phyloP scores from a whole-genome alignment of 2,888 invertebrate species.

The Lasius fuliginosus region DNA sequence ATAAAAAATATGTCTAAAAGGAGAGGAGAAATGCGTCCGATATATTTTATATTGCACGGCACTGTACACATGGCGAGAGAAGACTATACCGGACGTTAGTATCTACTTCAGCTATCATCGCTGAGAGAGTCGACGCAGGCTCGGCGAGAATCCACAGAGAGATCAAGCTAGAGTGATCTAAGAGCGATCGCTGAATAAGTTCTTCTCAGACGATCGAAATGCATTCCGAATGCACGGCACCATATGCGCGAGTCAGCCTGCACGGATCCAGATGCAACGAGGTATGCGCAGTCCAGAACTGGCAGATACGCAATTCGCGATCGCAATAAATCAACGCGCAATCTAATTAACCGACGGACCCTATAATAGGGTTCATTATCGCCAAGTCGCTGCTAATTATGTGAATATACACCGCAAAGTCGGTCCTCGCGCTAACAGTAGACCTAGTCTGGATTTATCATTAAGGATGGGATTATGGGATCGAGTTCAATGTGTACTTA shows the following conservation, averaged over 20 bases:
- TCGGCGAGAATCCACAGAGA: conserved; percentile 9
- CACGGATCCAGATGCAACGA: conserved; percentile 44
- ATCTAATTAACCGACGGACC: conserved; percentile 82
- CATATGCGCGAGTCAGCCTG: conserved; percentile 43
- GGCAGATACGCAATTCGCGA: conserved; percentile 67
- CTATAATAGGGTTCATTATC: conserved; percentile 82
- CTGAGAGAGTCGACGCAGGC: conserved; percentile 18
- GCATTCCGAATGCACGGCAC: conserved; percentile 38
- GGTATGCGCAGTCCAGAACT: conserved; percentile 32
- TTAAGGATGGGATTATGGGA: background rate
- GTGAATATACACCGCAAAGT: conserved; percentile 68
- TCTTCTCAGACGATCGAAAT: conserved; percentile 42
- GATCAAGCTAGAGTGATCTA: conserved; percentile 23
- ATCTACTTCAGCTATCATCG: conserved; percentile 28
- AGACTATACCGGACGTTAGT: conserved; percentile 9
- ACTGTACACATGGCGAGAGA: background rate
- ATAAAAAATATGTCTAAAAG: background rate
- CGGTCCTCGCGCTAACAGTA: conserved; percentile 11
- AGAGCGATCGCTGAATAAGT: conserved; percentile 35
- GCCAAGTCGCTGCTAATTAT: conserved; percentile 81
- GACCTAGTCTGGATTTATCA: conserved; percentile 22
- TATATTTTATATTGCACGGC: background rate
- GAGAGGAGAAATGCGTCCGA: background rate
- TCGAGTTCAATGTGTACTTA: too few species aligned
- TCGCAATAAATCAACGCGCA: conserved; percentile 82